Conservation (phyloP, 1,140 invertebrate genomes). For the Sitobion miscanthi region DNA sequence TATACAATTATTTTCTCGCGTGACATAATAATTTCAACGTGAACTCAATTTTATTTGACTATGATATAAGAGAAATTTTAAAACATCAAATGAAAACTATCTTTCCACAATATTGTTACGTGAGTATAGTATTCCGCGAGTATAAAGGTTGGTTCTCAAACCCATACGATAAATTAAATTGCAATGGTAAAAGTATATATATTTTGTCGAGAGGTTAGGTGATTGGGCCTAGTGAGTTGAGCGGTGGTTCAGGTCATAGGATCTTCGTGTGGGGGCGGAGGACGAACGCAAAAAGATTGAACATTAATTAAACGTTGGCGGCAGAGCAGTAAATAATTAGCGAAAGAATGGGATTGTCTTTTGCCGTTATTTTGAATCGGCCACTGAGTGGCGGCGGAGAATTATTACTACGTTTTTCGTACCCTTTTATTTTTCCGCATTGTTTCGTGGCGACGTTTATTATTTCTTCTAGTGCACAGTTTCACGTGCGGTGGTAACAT, state of each 20-base stretch:
- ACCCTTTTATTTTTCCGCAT: constrained; percentile 39
- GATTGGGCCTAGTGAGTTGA: not conserved
- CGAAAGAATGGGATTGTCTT: constrained; percentile 49
- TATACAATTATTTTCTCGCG: not conserved
- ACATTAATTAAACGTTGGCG: constrained; percentile 55
- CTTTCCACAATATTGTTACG: not conserved
- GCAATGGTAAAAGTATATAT: not conserved
- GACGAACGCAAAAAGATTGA: constrained; percentile 4
- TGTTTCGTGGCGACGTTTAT: constrained; percentile 27
- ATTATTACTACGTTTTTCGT: constrained; percentile 50
- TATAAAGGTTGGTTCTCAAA: not conserved
- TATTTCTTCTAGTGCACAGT: constrained; percentile 25
- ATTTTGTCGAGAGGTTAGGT: not conserved
- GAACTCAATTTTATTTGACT: not conserved
- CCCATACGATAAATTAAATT: not conserved
- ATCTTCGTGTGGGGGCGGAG: not conserved
- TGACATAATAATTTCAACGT: not conserved
- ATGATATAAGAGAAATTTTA: not conserved
- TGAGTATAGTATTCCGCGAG: not conserved
- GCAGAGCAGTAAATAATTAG: constrained; percentile 54
- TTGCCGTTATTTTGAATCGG: constrained; percentile 44
- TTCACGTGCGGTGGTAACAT: constrained; percentile 20
- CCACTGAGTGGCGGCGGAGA: not conserved
- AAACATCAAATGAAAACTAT: not conserved
- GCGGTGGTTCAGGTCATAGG: not conserved